These are phyloP conservation scores for Drosophila nasuta DNA, from an alignment of 1,140 invertebrate genomes.

Conservation along the genomic window DNA sequence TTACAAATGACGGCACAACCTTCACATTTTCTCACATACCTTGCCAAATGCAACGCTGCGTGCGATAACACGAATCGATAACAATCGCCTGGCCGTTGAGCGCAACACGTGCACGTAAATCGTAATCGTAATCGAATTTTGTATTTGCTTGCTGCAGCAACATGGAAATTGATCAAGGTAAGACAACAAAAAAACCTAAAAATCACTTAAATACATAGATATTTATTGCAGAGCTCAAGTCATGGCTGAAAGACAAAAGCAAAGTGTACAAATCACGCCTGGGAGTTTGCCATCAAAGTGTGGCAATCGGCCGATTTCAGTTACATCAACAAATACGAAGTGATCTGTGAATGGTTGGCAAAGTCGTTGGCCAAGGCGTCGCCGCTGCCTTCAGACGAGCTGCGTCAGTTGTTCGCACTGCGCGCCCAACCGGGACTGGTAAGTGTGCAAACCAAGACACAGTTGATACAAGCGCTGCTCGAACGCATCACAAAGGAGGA, in stretches of 20 bases:
- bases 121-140: slow-evolving; percentile 39
- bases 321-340: slow-evolving; percentile 72
- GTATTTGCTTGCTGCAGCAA: slow-evolving; percentile 18
- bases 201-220: neutral
- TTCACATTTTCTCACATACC: neutral
- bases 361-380: slow-evolving; percentile 2
- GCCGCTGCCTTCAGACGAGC: slow-evolving; percentile 36
- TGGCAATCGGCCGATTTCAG: slow-evolving; percentile 80
- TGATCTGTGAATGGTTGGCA: slow-evolving; percentile 67
- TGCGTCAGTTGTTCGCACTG: slow-evolving; percentile 60
- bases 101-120: slow-evolving; percentile 52
- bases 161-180: slow-evolving; percentile 71
- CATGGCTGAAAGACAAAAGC: slow-evolving; percentile 60
- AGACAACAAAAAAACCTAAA: neutral
- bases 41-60: neutral
- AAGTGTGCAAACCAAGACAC: slow-evolving; percentile 33
- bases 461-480: slow-evolving; percentile 39
- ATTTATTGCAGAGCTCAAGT: slow-evolving; percentile 54
- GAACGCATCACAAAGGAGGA: neutral
- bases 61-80: slow-evolving; percentile 29
- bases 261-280: slow-evolving; percentile 62
- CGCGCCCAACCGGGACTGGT: slow-evolving; percentile 69
- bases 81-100: neutral
- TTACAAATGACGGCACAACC: neutral
- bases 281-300: slow-evolving; percentile 71